phyloP scores from a whole-genome alignment of 2,797 vertebrate genomes.

The Mus caroli region DNA sequence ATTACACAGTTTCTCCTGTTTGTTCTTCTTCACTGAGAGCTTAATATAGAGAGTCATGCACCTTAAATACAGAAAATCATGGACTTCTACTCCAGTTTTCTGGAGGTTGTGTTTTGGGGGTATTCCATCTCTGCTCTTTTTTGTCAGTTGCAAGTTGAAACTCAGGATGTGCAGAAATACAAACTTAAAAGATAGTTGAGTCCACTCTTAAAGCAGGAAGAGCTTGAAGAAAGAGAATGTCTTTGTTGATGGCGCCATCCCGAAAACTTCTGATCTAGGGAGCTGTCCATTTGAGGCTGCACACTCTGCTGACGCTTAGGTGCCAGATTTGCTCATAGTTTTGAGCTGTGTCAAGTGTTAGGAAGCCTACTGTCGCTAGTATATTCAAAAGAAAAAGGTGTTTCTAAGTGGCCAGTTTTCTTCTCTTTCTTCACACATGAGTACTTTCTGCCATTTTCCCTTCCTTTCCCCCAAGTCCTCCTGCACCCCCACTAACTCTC shows the following conservation, averaged over 20 bases:
- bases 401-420: slow-evolving; percentile 22
- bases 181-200: not conserved
- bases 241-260: not conserved
- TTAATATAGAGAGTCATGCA: not conserved
- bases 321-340: not conserved
- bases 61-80: slow-evolving; percentile 12
- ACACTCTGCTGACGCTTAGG: not conserved
- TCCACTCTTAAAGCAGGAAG: not conserved
- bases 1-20: not conserved
- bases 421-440: not conserved
- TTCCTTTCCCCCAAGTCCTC: not conserved
- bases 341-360: slow-evolving; percentile 6
- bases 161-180: not conserved
- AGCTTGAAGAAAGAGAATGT: not conserved
- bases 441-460: not conserved
- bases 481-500: not conserved
- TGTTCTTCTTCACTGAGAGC: slow-evolving; percentile 5
- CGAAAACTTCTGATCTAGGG: not conserved
- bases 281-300: not conserved
- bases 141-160: not conserved
- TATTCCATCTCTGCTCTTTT: slow-evolving; percentile 42
- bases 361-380: slow-evolving; percentile 17
- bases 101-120: not conserved
- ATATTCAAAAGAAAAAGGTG: slow-evolving; percentile 34
- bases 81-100: not conserved